A percentile compares a stretch with the other conserved stretches of the same genome.
Conservation (phyloP, 2,797 vertebrate species). For the Acipenser transmontanus region DNA sequence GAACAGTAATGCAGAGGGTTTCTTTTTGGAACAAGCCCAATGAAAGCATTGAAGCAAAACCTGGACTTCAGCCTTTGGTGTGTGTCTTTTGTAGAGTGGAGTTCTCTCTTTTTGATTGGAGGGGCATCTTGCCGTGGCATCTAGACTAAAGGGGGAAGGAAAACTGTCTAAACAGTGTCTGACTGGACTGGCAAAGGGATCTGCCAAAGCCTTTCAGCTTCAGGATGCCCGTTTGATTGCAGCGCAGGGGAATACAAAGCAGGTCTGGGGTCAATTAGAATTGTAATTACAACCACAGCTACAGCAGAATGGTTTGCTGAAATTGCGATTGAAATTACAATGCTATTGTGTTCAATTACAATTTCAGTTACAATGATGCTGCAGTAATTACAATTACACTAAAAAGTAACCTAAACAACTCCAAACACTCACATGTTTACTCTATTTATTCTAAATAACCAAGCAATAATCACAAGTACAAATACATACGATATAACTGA, state of each 20-base stretch:
- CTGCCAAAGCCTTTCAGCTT: not conserved
- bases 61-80: not conserved
- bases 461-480: too few species aligned
- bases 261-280: too few species aligned
- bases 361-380: too few species aligned
- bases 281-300: too few species aligned
- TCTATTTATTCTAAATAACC: too few species aligned
- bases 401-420: too few species aligned
- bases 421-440: too few species aligned
- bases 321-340: too few species aligned
- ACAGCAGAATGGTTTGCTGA: too few species aligned
- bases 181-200: not conserved
- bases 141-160: not conserved
- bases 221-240: not conserved
- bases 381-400: too few species aligned
- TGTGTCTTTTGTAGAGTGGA: conserved; percentile 2
- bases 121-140: not conserved
- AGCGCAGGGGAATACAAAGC: not conserved
- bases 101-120: conserved; percentile 1
- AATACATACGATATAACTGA: too few species aligned
- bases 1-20: conserved; percentile 12
- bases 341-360: too few species aligned
- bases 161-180: conserved; percentile 1
- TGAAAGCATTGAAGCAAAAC: conserved; percentile 2
- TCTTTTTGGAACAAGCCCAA: not conserved